Evolutionary conservation across 1,140 invertebrate species (phyloP).

Genomic region (Heliconius himera): DNA sequence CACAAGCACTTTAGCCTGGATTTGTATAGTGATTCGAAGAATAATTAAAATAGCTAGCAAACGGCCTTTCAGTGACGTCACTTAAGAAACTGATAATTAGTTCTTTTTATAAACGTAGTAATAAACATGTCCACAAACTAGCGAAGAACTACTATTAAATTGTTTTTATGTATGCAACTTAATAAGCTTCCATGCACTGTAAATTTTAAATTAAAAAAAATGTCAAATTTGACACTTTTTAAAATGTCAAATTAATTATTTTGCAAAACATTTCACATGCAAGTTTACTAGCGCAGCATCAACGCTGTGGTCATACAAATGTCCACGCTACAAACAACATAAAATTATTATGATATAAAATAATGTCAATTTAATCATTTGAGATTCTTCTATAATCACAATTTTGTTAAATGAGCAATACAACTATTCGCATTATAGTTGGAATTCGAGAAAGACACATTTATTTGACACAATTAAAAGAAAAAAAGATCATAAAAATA

Average conservation of each 20-base stretch:
- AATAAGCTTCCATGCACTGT: too few relatives aligned
- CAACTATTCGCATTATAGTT: background rate
- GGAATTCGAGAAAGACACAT: background rate
- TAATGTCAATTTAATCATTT: background rate
- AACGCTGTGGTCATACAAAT: background rate
- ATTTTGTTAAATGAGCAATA: background rate
- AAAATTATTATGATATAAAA: background rate
- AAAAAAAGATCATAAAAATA: background rate
- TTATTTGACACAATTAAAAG: background rate
- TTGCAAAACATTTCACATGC: too few relatives aligned
- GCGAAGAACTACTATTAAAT: background rate
- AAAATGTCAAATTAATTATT: background rate
- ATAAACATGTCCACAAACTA: background rate
- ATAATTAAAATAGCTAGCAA: background rate
- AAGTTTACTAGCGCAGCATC: background rate
- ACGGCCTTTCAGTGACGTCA: background rate
- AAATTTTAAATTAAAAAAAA: too few relatives aligned
- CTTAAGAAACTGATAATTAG: background rate
- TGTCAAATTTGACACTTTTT: too few relatives aligned
- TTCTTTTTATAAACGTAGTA: background rate
- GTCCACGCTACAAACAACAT: background rate
- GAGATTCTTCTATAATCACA: slow-evolving; percentile 9
- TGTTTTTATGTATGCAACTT: background rate
- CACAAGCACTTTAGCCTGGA: background rate
- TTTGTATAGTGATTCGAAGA: background rate